Evolutionary conservation across 2,888 invertebrate species (phyloP), one percentile per base, ranked within the genome.

Genomic region (Heliconius sara): DNA sequence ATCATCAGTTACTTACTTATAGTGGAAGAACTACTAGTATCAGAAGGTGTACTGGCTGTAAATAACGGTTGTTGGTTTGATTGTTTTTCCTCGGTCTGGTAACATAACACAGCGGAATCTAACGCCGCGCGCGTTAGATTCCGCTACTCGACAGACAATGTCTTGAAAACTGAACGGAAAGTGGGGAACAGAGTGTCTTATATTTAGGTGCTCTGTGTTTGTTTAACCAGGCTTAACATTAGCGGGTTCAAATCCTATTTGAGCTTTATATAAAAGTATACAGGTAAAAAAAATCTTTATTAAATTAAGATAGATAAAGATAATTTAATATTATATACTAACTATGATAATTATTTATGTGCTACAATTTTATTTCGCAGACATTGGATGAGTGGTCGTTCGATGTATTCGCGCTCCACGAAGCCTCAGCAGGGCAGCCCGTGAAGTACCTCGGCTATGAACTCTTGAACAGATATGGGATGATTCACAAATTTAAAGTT

Each of bases 401-500:
- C 93, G 98, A 99, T 93, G 98, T 99, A 82, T 99, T 99, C 90
- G 97, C 97, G 3, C 95, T 99, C 83, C 98, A 97, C 88, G 98
- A 98, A 85, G 97, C 97, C 4, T 96, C 98, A 34, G 97, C 97
- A 84, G 98, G 98, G 12, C 97, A 98, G 85, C 98, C 98, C 3
- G 97, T 99, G 85, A 98, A 98, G 94, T 99, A 98, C 92, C 96
- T 99, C 77, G 98, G 98, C 74, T 98, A 99, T 92, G 99, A 99
- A 92, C 96, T 99, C 79, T 97, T 99, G 87, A 99, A 99, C 93
- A 97, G 98, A 90, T 99, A 99, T 90, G 99, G 99, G 83, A 97
- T 99, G 93, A 97, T 99, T 89, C 98, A 98, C 91, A 98, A 99
- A 94, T 99, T 99, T 91, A 98, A 98, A 96, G 98, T 97, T 86